Conservation (phyloP, 2,797 vertebrate species). For the Zalophus californianus region DNA sequence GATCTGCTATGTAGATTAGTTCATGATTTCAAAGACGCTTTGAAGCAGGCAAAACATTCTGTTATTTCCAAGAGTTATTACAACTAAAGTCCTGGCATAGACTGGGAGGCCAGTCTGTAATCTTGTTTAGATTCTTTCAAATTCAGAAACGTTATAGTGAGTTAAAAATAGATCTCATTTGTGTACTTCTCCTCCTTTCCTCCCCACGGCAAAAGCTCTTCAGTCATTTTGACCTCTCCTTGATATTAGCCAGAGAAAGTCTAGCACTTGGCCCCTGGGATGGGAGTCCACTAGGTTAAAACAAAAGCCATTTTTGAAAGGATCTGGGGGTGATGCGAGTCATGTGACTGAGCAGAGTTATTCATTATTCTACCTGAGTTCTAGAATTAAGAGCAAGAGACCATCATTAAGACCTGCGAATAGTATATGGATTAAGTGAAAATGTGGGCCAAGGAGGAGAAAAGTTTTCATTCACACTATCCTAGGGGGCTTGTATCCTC, state of each 20-base stretch:
- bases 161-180: constrained; percentile 78
- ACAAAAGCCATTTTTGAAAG: not conserved
- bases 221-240: not conserved
- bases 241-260: constrained; percentile 8
- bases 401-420: not conserved
- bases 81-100: constrained; percentile 51
- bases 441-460: not conserved
- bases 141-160: constrained; percentile 79
- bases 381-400: not conserved
- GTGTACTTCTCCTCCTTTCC: constrained; percentile 60
- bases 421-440: not conserved
- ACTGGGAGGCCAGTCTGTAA: constrained; percentile 56
- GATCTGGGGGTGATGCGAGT: not conserved
- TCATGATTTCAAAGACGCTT: constrained; percentile 77
- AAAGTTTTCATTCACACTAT: not conserved
- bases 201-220: constrained; percentile 35
- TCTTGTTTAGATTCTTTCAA: constrained; percentile 73
- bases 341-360: not conserved
- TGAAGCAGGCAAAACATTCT: constrained; percentile 74
- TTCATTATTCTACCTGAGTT: not conserved
- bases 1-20: constrained; percentile 71
- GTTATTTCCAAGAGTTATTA: constrained; percentile 78
- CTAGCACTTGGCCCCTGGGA: not conserved
- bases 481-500: not conserved
- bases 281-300: not conserved